Conservation (phyloP, 2,113 vertebrate species). For the Notarius quadriscutis region DNA sequence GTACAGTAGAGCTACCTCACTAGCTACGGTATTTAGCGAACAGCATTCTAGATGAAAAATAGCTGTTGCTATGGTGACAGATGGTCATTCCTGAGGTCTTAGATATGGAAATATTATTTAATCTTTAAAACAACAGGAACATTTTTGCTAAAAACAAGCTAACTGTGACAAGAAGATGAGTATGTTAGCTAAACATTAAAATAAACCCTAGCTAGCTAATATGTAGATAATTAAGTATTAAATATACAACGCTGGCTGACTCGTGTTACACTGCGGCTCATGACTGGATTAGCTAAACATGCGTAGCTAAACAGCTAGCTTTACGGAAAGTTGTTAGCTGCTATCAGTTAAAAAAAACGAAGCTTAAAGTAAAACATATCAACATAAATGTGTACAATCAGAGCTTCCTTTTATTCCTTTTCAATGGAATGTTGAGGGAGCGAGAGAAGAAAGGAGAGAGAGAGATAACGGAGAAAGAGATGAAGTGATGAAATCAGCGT, state of each 20-base stretch:
- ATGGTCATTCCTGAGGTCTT: not conserved
- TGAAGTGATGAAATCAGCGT: conserved; percentile 7
- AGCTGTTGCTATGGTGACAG: not conserved
- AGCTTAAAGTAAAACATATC: not conserved
- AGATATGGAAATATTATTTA: not conserved
- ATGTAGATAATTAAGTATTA: not conserved
- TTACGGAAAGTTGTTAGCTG: not conserved
- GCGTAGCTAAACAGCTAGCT: not conserved
- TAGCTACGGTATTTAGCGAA: not conserved
- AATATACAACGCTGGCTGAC: not conserved
- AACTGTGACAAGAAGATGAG: not conserved
- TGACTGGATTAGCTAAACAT: not conserved
- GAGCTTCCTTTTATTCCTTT: not conserved
- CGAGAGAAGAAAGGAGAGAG: not conserved
- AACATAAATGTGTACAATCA: not conserved
- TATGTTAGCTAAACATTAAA: not conserved
- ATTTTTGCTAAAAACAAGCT: not conserved
- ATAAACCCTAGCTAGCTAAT: not conserved
- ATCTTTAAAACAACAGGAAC: not conserved
- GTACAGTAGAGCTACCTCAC: not conserved
- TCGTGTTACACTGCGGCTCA: not conserved
- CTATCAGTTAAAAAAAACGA: not conserved
- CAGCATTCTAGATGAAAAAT: not conserved
- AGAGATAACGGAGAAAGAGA: not conserved
- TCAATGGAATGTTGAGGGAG: not conserved